A percentile compares a stretch with the other conserved stretches of the same genome.
Conservation (phyloP, 1,140 invertebrate species). For the Trichonephila clavata region DNA sequence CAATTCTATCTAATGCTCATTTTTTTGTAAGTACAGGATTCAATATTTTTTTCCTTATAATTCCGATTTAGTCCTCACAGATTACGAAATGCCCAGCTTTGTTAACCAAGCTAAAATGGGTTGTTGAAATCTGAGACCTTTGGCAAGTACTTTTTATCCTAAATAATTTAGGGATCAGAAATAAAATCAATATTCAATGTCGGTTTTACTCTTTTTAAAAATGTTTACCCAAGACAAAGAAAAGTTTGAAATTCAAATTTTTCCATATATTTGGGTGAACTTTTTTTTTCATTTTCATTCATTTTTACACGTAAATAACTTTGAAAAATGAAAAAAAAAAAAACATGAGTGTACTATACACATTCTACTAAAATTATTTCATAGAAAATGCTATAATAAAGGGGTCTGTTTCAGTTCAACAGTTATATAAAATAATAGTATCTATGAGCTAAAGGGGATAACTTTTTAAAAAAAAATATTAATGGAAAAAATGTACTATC, state of each 20-base stretch:
- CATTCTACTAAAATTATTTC: too few relatives aligned
- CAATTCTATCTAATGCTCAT: background rate
- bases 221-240: background rate
- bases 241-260: background rate
- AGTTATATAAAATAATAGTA: too few relatives aligned
- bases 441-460: too few relatives aligned
- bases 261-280: background rate
- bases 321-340: too few relatives aligned
- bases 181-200: slow-evolving; percentile 41
- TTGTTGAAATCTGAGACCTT: slow-evolving; percentile 46
- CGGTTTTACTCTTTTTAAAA: background rate
- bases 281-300: background rate
- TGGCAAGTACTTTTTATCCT: slow-evolving; percentile 51
- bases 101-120: slow-evolving; percentile 57
- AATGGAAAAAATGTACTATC: too few relatives aligned
- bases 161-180: slow-evolving; percentile 34
- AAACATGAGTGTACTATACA: too few relatives aligned
- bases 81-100: slow-evolving; percentile 50
- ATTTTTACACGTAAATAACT: too few relatives aligned
- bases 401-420: too few relatives aligned
- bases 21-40: slow-evolving; percentile 44
- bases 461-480: too few relatives aligned
- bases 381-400: too few relatives aligned
- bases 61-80: slow-evolving; percentile 25
- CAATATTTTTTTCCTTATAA: slow-evolving; percentile 45